Evolutionary conservation across 1,140 invertebrate genomes (phyloP), one percentile per base, ranked within the genome.

Genomic region (Amphibalanus amphitrite): DNA sequence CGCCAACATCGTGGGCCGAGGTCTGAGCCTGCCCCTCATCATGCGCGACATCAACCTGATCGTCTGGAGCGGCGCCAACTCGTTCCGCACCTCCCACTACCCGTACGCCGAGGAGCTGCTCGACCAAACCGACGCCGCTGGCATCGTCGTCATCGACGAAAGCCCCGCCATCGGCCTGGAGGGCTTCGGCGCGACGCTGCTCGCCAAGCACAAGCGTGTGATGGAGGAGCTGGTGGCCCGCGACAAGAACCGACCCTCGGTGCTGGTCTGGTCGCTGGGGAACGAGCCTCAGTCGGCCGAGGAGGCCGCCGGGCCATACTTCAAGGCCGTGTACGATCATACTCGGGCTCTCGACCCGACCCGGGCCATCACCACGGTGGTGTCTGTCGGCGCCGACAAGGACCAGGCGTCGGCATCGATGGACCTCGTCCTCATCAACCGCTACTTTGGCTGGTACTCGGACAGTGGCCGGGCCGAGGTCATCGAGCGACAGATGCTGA

Each of bases 21-120:
- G 76, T 26, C 69, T 74, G 30, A 72, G 76, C 69, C 72, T 75
- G n/a, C 33, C 73, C 1, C 69, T 94, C 1, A 88, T 94, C 77
- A 86, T 90, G 0, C 91, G 93, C 78, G 96, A 99, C 79, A 91
- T 96, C 78, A 95, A 97, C 78, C 82, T 98, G 70, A 85, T 98
- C 0, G 90, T 90, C 80, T 98, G 96, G 96, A 83, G 96, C 29
- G 94, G 94, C 8, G 94, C 91, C 3, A 98, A 98, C 82, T 87
- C 90, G 25, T 97, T 96, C 80, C 85, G 97, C 28, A 99, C 97
- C 0, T 97, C 95, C 0, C 97, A 99, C 80, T 99, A 99, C 82
- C 97, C 97, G 10, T 99, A 99, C 81, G 92, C 94, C 0, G 97
- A 99, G 78, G 96, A 99, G 82, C 90, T 97, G 33, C 92, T 98